Conservation (phyloP, 2,888 invertebrate species). For the Pristionchus entomophagus region DNA sequence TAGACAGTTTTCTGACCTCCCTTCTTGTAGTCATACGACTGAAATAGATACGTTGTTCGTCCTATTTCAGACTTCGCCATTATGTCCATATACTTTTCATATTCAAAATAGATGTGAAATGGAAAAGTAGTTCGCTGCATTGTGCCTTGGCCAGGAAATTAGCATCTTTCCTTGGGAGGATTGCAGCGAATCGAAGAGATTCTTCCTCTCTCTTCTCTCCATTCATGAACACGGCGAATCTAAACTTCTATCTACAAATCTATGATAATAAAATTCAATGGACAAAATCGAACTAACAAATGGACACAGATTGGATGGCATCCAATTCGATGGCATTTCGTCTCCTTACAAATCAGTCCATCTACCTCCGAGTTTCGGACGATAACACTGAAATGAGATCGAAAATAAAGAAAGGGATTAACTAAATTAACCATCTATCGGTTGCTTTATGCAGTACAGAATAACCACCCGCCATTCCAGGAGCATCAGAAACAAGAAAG, state of each 20-base stretch:
- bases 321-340: not conserved
- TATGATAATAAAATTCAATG: not conserved
- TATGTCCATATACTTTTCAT: too few species aligned
- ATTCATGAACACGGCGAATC: not conserved
- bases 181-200: not conserved
- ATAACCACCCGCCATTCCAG: not conserved
- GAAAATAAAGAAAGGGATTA: not conserved
- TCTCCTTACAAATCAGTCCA: not conserved
- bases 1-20: not conserved
- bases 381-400: not conserved
- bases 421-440: not conserved
- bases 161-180: not conserved
- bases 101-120: too few species aligned
- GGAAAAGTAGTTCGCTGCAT: too few species aligned
- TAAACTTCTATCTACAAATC: not conserved
- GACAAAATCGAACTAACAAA: not conserved
- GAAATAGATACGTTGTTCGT: not conserved
- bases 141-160: not conserved
- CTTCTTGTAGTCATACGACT: not conserved
- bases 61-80: not conserved
- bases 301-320: not conserved
- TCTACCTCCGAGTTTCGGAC: not conserved
- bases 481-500: not conserved
- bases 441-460: not conserved
- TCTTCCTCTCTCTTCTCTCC: not conserved